Evolutionary conservation across 1,140 invertebrate genomes (phyloP).

Genomic region (Calliopsis andreniformis): DNA sequence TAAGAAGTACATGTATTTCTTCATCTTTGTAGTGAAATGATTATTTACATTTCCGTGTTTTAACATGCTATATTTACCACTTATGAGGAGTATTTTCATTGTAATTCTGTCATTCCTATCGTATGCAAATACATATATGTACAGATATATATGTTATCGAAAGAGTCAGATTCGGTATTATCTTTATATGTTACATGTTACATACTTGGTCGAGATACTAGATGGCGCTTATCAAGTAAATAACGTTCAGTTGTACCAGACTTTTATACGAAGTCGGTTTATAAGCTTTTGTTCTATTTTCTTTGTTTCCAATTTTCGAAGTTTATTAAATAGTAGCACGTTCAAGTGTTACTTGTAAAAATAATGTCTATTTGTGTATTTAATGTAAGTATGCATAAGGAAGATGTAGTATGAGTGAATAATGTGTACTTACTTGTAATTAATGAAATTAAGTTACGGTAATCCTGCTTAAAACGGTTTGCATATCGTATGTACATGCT

Average conservation of each 20-base stretch:
- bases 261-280: not conserved
- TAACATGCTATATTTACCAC: no score
- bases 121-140: no score
- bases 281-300: conserved; percentile 16
- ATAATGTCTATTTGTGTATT: not conserved
- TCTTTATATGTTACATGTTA: no score
- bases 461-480: not conserved
- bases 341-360: not conserved
- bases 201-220: not conserved
- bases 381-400: not conserved
- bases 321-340: not conserved
- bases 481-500: not conserved
- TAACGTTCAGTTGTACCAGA: not conserved
- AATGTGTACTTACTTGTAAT: not conserved
- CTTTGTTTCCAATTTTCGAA: conserved; percentile 10
- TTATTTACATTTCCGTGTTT: no score
- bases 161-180: no score
- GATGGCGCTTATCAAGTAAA: not conserved
- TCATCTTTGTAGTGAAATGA: no score
- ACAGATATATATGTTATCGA: no score
- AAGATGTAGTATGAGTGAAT: not conserved
- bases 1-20: no score
- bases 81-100: no score
- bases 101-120: no score
- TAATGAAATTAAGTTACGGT: not conserved